Percentiles rank a stretch among this genome's conserved stretches.
phyloP scores from a whole-genome alignment of 2,113 vertebrate genomes.

The Lepus timidus region DNA sequence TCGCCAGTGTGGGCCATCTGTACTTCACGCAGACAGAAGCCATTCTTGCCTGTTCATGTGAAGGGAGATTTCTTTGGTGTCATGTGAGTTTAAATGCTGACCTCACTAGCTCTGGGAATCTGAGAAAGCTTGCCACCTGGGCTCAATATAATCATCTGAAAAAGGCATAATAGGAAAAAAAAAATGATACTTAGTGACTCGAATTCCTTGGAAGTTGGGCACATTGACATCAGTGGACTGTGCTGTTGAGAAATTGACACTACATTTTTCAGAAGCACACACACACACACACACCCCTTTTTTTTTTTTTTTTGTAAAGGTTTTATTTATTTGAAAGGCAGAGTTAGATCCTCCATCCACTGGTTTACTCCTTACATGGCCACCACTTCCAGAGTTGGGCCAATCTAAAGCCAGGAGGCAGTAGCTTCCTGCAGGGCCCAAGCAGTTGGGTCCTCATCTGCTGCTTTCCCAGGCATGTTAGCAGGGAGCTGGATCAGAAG shows the following conservation, averaged over 20 bases:
- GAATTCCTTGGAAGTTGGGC: not conserved
- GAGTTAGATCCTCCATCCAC: too few relatives aligned
- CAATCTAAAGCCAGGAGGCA: too few relatives aligned
- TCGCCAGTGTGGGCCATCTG: not conserved
- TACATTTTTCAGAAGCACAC: not conserved
- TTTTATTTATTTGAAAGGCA: too few relatives aligned
- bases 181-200: not conserved
- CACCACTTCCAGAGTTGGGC: too few relatives aligned
- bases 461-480: too few relatives aligned
- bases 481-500: too few relatives aligned
- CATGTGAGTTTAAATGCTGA: not conserved
- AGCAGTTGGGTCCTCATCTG: too few relatives aligned
- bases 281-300: too few relatives aligned
- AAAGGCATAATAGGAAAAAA: not conserved
- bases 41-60: not conserved
- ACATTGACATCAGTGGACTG: not conserved
- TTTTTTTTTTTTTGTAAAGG: too few relatives aligned
- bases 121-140: not conserved
- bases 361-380: too few relatives aligned
- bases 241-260: not conserved
- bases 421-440: too few relatives aligned
- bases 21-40: not conserved
- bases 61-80: constrained; percentile 12
- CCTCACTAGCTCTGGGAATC: not conserved
- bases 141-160: not conserved